Evolutionary conservation across 2,888 invertebrate genomes (phyloP).

Genomic region (Ametastegia equiseti): DNA sequence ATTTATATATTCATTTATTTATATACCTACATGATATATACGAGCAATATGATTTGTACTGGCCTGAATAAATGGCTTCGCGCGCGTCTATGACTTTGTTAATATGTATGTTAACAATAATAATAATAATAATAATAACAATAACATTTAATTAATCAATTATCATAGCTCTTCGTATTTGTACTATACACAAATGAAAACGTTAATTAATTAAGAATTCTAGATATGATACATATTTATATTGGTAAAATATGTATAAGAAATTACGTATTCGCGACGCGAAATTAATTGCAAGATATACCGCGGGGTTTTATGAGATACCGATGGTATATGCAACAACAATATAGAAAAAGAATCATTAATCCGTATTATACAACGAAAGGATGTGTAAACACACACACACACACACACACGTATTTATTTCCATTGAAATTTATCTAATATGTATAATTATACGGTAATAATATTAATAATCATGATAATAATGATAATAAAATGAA

Average conservation of each 20-base stretch:
- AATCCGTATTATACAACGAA: no score
- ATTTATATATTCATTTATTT: slow-evolving; percentile 22
- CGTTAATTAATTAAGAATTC: not conserved
- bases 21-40: slow-evolving; percentile 8
- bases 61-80: slow-evolving; percentile 45
- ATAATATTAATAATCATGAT: no score
- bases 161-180: slow-evolving; percentile 51
- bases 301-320: no score
- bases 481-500: no score
- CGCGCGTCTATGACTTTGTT: slow-evolving; percentile 29
- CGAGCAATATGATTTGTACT: slow-evolving; percentile 51
- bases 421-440: no score
- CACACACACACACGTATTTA: no score
- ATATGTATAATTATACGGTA: no score
- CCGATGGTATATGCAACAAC: no score
- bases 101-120: slow-evolving; percentile 3
- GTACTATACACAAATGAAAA: slow-evolving; percentile 9
- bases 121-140: slow-evolving; percentile 43
- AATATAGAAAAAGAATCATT: no score
- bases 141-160: slow-evolving; percentile 53
- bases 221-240: not conserved
- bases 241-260: not conserved
- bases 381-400: no score
- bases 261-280: not conserved
- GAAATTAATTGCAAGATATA: no score